Percentiles rank a stretch among this genome's conserved stretches.
Evolutionary conservation across 2,888 invertebrate genomes (phyloP).

Genomic region (Tipula confusa): DNA sequence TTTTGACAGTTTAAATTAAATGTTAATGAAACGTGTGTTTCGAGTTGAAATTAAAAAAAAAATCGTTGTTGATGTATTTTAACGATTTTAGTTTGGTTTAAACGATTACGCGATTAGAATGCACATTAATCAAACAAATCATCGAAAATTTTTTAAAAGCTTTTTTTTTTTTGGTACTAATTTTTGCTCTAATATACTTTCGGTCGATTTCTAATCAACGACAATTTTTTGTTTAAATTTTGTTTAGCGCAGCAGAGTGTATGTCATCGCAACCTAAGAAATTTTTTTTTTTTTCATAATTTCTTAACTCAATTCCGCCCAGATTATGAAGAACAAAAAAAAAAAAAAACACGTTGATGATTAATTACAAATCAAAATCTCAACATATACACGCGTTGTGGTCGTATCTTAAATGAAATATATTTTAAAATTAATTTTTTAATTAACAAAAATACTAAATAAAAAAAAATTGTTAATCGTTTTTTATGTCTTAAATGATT

Average conservation of each 20-base stretch:
- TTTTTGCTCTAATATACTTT: not conserved
- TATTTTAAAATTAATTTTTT: not conserved
- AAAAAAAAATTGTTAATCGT: not conserved
- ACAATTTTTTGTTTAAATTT: not conserved
- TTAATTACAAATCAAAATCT: not conserved
- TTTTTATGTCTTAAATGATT: not conserved
- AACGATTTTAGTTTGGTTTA: too few species aligned
- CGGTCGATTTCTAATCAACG: not conserved
- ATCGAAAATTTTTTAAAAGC: not conserved
- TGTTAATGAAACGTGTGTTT: not conserved
- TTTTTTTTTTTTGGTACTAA: not conserved
- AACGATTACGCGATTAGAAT: not conserved
- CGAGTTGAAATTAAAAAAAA: not conserved
- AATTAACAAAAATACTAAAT: not conserved
- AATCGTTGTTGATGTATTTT: too few species aligned
- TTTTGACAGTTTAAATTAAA: constrained; percentile 20
- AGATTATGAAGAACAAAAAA: not conserved
- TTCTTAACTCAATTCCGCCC: not conserved
- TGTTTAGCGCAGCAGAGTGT: not conserved
- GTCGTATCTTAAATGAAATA: not conserved
- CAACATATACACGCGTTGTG: too few species aligned
- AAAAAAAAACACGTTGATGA: not conserved
- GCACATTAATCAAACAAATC: not conserved
- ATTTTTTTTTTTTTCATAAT: not conserved
- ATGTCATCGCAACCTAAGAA: not conserved